Evolutionary conservation across 53 echinoderm and acorn worm genomes (phyloP), one percentile per base, ranked within the genome.

Genomic region (Echinometra lucunter): DNA sequence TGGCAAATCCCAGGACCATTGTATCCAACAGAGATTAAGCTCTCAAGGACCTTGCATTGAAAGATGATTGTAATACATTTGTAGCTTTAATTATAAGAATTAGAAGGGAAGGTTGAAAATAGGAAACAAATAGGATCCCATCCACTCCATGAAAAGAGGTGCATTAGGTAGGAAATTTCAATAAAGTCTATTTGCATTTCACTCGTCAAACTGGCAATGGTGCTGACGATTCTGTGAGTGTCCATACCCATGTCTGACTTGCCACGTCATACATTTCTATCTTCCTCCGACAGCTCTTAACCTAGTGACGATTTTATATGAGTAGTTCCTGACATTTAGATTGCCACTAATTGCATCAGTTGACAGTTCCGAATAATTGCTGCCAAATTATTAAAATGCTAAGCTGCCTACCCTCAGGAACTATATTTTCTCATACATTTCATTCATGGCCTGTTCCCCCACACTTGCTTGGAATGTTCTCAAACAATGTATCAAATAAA

Each of bases 261-360:
- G 85, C 85, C 85, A 83, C 85, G 85, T 83, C 85, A 49, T 49
- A 83, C 11, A 27, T 49, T 47, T 83, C 85, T 83, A 83, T 83
- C 85, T 83, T 83, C 49, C 49, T 28, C 85, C 85, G 85, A 83
- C 85, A 83, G 85, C 45, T 47, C 85, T 47, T n/a, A 27, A 49
- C 85, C 15, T 49, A 28, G 75, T 75, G 47, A 83, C 47, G 49
- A 83, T 27, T 83, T 83, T 47, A 49, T 83, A 83, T 83, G 85
- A 83, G 85, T 49, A 83, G 85, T 83, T 83, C 85, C 85, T 83
- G 85, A 83, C 85, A 49, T 83, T 47, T 27, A 45, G 49, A 49
- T 49, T 19, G 47, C 85, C 85, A 83, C 85, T 83, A 83, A 83
- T 83, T 83, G 85, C 85, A 83, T 83, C 85, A 83, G 85, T 83